Percentiles rank a stretch among this genome's conserved stretches.
Conservation (phyloP, 2,797 vertebrate genomes). For the Peromyscus eremicus region DNA sequence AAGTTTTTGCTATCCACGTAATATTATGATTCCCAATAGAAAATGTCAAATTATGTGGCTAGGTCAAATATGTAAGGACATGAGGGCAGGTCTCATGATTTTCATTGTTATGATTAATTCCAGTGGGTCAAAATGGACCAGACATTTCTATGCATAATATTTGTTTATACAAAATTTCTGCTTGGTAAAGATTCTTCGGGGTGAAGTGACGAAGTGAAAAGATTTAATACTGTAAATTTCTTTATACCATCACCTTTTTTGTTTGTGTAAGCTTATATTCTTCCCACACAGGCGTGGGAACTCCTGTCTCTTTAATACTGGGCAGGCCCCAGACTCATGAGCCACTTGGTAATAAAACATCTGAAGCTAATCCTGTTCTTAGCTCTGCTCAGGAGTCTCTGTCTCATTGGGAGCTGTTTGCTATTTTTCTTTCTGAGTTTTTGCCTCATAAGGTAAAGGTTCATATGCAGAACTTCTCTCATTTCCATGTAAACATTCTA, state of each 20-base stretch:
- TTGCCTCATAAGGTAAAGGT: neutral
- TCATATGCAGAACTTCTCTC: neutral
- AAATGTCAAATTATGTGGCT: neutral
- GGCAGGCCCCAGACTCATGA: neutral
- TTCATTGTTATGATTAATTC: neutral
- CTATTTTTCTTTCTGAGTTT: neutral
- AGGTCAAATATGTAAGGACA: neutral
- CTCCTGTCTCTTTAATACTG: neutral
- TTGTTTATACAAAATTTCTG: neutral
- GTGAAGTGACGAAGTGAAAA: neutral
- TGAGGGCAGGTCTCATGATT: neutral
- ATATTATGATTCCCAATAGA: constrained; percentile 10
- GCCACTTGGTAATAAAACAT: neutral
- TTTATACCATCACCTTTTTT: neutral
- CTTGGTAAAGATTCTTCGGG: constrained; percentile 10
- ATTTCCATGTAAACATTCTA: neutral
- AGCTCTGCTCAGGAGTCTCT: neutral
- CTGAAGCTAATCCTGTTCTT: neutral
- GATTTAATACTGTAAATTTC: neutral
- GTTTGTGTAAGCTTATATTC: neutral
- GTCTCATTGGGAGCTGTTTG: neutral
- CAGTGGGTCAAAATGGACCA: neutral
- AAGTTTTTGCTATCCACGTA: neutral
- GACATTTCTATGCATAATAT: neutral
- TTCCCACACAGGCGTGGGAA: neutral